These are phyloP conservation scores for Cynodonichthys magdalenae DNA, from an alignment of 2,797 vertebrate genomes.

Conservation along the genomic window DNA sequence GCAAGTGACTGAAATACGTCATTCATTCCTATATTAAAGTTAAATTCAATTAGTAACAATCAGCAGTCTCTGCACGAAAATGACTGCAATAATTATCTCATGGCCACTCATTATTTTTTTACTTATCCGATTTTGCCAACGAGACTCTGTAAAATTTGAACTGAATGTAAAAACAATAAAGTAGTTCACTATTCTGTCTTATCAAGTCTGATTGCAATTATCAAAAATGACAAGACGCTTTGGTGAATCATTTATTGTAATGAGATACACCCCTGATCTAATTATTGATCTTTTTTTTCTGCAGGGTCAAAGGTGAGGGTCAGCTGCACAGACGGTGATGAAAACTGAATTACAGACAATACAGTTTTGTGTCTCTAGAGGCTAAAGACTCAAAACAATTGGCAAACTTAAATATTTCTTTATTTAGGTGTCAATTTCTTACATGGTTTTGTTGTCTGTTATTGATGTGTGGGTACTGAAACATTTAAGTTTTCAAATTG, in stretches of 20 bases:
- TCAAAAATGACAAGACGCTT: not conserved
- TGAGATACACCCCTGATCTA: slow-evolving; percentile 44
- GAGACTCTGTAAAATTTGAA: too few relatives aligned
- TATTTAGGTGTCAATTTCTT: not conserved
- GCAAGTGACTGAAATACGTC: too few relatives aligned
- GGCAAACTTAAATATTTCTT: not conserved
- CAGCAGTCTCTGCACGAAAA: too few relatives aligned
- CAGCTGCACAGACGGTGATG: slow-evolving; percentile 17
- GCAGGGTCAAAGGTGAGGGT: slow-evolving; percentile 49
- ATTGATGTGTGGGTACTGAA: too few relatives aligned
- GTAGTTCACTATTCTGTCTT: slow-evolving; percentile 10
- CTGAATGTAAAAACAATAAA: not conserved
- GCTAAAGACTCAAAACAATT: too few relatives aligned
- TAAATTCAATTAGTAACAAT: too few relatives aligned
- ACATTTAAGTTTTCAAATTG: too few relatives aligned
- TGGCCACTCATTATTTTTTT: too few relatives aligned
- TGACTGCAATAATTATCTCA: too few relatives aligned
- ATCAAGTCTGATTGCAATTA: slow-evolving; percentile 20
- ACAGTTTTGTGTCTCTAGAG: not conserved
- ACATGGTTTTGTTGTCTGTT: too few relatives aligned
- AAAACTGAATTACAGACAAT: not conserved
- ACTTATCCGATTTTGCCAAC: too few relatives aligned
- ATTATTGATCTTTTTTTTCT: slow-evolving; percentile 47
- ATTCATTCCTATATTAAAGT: too few relatives aligned
- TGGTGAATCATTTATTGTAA: slow-evolving; percentile 38